These are phyloP conservation scores for Dendrocincla fuliginosa DNA, from an alignment of 2,797 vertebrate species.

Conservation along the genomic window DNA sequence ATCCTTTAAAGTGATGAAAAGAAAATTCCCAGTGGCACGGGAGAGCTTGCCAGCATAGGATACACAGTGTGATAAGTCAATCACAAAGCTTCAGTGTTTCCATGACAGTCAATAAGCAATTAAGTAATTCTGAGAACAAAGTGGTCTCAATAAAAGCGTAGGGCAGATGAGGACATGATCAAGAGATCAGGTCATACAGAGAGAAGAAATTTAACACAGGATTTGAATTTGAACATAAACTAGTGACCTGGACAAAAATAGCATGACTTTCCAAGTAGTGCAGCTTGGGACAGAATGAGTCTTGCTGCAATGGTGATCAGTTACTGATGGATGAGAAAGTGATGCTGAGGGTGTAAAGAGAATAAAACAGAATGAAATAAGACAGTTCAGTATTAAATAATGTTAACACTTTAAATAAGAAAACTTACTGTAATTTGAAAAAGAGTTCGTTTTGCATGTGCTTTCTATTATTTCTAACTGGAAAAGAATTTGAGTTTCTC, in stretches of 20 bases:
- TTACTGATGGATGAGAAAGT: not conserved
- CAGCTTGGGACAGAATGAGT: not conserved
- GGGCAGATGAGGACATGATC: not conserved
- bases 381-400: not conserved
- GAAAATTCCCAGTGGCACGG: not conserved
- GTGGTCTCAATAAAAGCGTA: constrained; percentile 7
- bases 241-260: not conserved
- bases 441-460: not conserved
- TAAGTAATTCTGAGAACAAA: constrained; percentile 15
- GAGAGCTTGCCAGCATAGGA: not conserved
- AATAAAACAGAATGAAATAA: not conserved
- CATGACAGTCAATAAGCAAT: constrained; percentile 30
- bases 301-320: not conserved
- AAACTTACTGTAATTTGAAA: not conserved
- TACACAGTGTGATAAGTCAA: not conserved
- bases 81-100: not conserved
- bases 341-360: not conserved
- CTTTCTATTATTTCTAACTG: not conserved
- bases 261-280: not conserved
- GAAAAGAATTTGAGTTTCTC: not conserved
- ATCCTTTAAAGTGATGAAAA: not conserved
- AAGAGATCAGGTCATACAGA: not conserved
- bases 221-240: constrained; percentile 1
- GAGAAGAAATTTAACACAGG: not conserved
- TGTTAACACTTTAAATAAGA: not conserved